Evolutionary conservation across 2,888 invertebrate species (phyloP), one percentile per base, ranked within the genome.

Genomic region (Cephus pygmeus): DNA sequence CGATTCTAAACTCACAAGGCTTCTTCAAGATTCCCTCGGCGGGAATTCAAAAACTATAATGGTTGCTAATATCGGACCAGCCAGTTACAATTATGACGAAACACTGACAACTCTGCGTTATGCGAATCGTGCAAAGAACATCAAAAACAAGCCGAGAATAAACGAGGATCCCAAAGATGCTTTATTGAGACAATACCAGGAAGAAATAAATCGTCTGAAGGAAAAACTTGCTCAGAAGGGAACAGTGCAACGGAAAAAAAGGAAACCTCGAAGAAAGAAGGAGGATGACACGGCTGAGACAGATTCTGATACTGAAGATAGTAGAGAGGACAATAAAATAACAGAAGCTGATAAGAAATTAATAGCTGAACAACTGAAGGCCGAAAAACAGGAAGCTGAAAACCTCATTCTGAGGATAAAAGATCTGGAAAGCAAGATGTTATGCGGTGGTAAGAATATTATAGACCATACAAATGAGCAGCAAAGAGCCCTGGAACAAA

Each of bases 131-230:
- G 99, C 99, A 23, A 99, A 99, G 93, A 98, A 98, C 85, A 99
- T 99, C 87, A 98, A 99, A 93, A 99, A 99, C 92, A 97, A 98
- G 92, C 99, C 99, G 33, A 96, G 97, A 84, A 97, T 99, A 89
- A 99, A 99, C 92, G 99, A 99, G 92, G 99, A 99, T 93, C 99
- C 99, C 69, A 99, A 99, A 92, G 99, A 99, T 92, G 99, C 99
- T 34, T 94, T 99, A 89, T 93, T 98, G 77, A 94, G 98, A 88
- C 97, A 99, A 91, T 98, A 98, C 92, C 99, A 99, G 91, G 96
- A 97, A 83, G 98, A 98, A 93, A 98, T 99, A 90, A 96, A 96
- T 87, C 93, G 97, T 12, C 93, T 96, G 82, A 93, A 93, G 76
- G 92, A 91, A 79, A 90, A 91, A 77, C 82, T 91, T 23, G 89